Evolutionary conservation across 2,113 vertebrate genomes (phyloP).

Genomic region (Pterocles gutturalis): DNA sequence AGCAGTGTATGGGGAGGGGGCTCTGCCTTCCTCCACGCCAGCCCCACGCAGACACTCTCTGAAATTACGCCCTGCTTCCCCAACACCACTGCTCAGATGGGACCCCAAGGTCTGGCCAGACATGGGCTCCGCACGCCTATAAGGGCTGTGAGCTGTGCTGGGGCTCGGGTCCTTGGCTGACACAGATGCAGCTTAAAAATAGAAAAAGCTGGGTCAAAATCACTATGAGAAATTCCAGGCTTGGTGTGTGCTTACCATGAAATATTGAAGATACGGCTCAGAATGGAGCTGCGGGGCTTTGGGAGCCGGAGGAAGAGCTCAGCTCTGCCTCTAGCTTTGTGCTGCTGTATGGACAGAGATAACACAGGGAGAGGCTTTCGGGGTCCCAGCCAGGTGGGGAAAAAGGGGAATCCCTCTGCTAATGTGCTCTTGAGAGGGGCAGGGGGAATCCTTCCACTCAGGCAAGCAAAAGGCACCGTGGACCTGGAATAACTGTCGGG

Average conservation of each 20-base stretch:
- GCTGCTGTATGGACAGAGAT: rapidly evolving
- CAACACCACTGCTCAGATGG: rapidly evolving
- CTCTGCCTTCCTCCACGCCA: background rate
- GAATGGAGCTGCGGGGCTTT: background rate
- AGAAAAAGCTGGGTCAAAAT: background rate
- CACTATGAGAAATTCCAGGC: background rate
- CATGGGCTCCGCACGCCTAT: rapidly evolving
- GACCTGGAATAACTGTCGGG: rapidly evolving
- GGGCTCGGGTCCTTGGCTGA: background rate
- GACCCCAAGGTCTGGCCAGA: rapidly evolving
- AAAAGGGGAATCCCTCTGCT: background rate
- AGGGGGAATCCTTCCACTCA: background rate
- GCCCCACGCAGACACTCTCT: background rate
- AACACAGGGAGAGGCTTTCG: background rate
- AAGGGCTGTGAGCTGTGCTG: background rate
- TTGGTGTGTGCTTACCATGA: no score
- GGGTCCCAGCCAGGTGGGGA: background rate
- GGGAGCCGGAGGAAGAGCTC: background rate
- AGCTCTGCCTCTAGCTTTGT: background rate
- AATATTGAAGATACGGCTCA: background rate
- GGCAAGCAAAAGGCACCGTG: background rate
- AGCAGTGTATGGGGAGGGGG: background rate
- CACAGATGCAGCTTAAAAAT: background rate
- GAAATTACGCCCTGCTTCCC: conserved; percentile 17
- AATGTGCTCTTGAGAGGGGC: rapidly evolving